Evolutionary conservation across 2,888 invertebrate species (phyloP), one percentile per base, ranked within the genome.

Genomic region (Laothoe populi): DNA sequence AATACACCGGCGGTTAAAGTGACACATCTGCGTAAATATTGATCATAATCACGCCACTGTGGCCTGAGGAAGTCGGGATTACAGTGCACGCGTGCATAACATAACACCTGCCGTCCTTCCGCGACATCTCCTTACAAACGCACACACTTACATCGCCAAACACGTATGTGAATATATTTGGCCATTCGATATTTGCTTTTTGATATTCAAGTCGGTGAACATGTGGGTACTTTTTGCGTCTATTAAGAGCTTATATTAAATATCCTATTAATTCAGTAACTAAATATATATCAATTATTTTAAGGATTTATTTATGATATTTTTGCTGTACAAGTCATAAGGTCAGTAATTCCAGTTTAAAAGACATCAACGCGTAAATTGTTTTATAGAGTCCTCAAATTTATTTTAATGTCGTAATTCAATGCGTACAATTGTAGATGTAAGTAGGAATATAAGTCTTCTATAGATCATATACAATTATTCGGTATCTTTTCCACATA

Each of bases 21-120:
- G 84, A 81, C 79, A 85, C 85, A 88, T 87, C 84, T 87, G 86
- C 79, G 86, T 87, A 89, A 92, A 92, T 90, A 90, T 90, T 89
- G 87, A 86, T 82, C 81, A 83, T 81, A 83, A 86, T 86, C 86
- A 86, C 84, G 82, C 85, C 87, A 87, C 83, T 75, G 72, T 77
- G 74, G 76, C 67, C 75, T 70, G 74, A 79, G 79, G 80, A 80
- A 80, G 77, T 77, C 69, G 74, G 70, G 78, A 73, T 75, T 77
- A 78, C 70, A 76, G 78, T 83, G 78, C 82, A 77, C 70, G 81
- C 82, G 71, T 81, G 84, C 83, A 81, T 70, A 63, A 68, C 69
- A 59, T 70, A 69, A 63, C 84, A 84, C 83, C 85, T 86, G 84
- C 81, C 75, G 64, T 57, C 45, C 57, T 61, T 61, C 63, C 61